Percentiles rank a stretch among this genome's conserved stretches.
Evolutionary conservation across 2,888 invertebrate genomes (phyloP).

Genomic region (Asteroscopus sphinx): DNA sequence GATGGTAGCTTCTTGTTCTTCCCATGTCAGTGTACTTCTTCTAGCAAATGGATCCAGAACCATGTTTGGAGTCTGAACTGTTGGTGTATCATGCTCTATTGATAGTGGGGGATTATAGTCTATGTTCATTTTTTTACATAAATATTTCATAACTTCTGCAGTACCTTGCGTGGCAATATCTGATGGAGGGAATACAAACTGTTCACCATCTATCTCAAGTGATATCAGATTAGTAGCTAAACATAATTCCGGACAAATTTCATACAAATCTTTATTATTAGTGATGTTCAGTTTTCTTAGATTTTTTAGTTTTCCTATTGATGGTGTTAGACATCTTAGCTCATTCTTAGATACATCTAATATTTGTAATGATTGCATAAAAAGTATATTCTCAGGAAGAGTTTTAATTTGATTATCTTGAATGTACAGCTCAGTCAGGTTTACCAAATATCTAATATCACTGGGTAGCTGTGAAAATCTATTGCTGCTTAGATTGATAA

Average conservation of each 20-base stretch:
- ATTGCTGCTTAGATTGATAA: conserved; percentile 92
- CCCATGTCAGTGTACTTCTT: conserved; percentile 81
- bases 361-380: conserved; percentile 90
- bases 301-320: conserved; percentile 90
- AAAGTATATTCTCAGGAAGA: conserved; percentile 92
- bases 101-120: conserved; percentile 84
- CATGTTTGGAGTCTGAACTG: conserved; percentile 72
- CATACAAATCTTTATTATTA: conserved; percentile 89
- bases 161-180: conserved; percentile 91
- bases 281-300: conserved; percentile 91
- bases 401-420: conserved; percentile 92
- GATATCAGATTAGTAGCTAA: conserved; percentile 90
- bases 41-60: conserved; percentile 77
- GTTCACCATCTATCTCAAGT: conserved; percentile 91
- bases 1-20: conserved; percentile 91
- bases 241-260: conserved; percentile 92
- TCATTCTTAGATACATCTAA: conserved; percentile 93
- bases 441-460: conserved; percentile 91
- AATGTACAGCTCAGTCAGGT: conserved; percentile 93
- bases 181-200: conserved; percentile 91
- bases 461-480: conserved; percentile 91
- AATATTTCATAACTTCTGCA: conserved; percentile 91
- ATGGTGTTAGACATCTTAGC: conserved; percentile 91
- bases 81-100: conserved; percentile 68
- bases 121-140: conserved; percentile 85